These are phyloP conservation scores for Aphidius ervi DNA, from an alignment of 1,140 invertebrate species.

Conservation along the genomic window DNA sequence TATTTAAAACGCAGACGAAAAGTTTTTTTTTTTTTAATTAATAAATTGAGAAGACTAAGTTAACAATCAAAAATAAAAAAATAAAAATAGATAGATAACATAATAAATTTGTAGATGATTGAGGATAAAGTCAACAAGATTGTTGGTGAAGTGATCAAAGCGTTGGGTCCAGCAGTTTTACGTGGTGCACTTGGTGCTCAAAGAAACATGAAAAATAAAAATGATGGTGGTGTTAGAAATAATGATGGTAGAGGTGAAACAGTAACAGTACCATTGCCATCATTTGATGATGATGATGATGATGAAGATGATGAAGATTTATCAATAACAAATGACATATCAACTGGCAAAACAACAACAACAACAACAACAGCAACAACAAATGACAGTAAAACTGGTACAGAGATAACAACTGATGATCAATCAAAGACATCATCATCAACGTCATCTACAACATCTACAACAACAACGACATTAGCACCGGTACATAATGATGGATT, in stretches of 20 bases:
- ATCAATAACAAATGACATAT: not conserved
- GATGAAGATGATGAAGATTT: constrained; percentile 17
- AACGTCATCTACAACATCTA: too few species aligned
- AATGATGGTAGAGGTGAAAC: constrained; percentile 38
- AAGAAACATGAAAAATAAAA: too few species aligned
- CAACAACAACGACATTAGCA: too few species aligned
- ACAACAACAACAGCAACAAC: constrained; percentile 14
- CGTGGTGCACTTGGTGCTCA: constrained; percentile 50
- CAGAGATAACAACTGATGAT: too few species aligned
- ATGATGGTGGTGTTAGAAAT: constrained; percentile 42
- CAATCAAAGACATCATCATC: too few species aligned
- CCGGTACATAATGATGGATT: too few species aligned
- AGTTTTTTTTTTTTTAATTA: not conserved
- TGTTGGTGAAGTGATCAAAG: constrained; percentile 62
- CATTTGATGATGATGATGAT: constrained; percentile 37
- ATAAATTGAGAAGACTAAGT: not conserved
- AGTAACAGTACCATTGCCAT: constrained; percentile 43
- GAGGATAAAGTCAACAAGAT: constrained; percentile 72
- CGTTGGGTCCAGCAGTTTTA: constrained; percentile 64
- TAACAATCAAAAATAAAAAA: not conserved
- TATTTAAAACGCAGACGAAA: not conserved
- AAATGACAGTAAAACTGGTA: too few species aligned
- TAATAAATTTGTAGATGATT: constrained; percentile 63
- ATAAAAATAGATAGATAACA: constrained; percentile 22
- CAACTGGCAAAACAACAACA: constrained; percentile 15